Evolutionary conservation across 2,888 invertebrate genomes (phyloP), one percentile per base, ranked within the genome.

Genomic region (Augiades crinisus): DNA sequence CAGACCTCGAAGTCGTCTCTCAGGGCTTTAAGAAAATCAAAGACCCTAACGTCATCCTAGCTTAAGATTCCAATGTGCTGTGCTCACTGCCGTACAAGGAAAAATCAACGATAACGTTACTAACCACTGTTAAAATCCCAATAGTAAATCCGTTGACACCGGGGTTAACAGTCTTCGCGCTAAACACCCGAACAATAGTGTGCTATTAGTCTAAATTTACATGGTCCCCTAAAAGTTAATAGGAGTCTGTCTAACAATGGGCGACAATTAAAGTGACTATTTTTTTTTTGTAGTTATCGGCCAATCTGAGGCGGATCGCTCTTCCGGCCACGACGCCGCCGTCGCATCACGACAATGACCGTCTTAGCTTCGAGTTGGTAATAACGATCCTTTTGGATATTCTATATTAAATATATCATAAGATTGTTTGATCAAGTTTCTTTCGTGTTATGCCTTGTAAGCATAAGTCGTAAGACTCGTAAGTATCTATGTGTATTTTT

Each of bases 271-370:
- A 30, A 30, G 12, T 10, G 30, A 30, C n/a, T 12, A 10, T 30
- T 12, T 30, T 30, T 10, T 10, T 0, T 3, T 19, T 19, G 34
- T 10, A 19, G 16, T 19, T 41, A 41, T 41, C 41, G 30, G 16
- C 7, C 30, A 17, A 41, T 30, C 30, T 30, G 41, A 17, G 30
- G 30, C 41, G 24, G 41, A 41, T 41, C 30, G 21, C 17, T 27
- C 40, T 16, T 40, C 36, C 27, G 38, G 24, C 22, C 27, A 41
- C 30, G 17, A 30, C 6, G 41, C 41, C 17, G 41, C 17, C 30
- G 30, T 30, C 30, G 1, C 30, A 30, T 41, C 41, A 41, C 41
- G 41, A 41, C 17, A 41, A 30, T 13, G 41, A 30, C 41, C 30
- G 30, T 30, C 30, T 12, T 27, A 12, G 30, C 6, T 40, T 14